Base-by-base conservation (phyloP, 2,888 invertebrate species). In the Cyclophora punctaria region DNA sequence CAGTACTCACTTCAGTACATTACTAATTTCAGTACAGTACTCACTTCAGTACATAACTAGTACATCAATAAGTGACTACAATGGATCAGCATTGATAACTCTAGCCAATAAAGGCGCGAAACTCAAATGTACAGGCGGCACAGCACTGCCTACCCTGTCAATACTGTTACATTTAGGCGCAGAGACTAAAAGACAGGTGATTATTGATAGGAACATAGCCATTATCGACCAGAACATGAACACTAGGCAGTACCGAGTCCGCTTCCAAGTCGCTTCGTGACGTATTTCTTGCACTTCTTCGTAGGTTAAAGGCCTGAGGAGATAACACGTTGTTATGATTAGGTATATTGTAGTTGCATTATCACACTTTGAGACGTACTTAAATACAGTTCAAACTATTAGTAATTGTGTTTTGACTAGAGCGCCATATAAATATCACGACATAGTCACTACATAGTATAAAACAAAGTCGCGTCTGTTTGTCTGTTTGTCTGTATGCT, bases 171-270 rank as follows among this genome's bases (percentile, higher is more conserved):
- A 81, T 2, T 56, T 53, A 2, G 72, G 63, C 4, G 68, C 57
- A 0, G 64, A 66, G 6, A 77, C 51, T 20, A 88, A 68, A 42
- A 90, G 69, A 41, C 77, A 71, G 3, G 84, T 82, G 34, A 89
- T 76, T 45, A 84, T 71, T 3, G 85, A 70, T 1, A 91, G 78
- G 62, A 87, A 80, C 67, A 87, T 71, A 2, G 82, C 72, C 56
- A 91, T 71, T 40, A 80, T 63, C 0, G 85, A 73, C 89, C 90
- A 90, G 73, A 90, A 89, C 62, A 87, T 71, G 40, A 85, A 61
- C 56, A 89, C 66, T 34, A 90, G 66, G 51, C 80, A 71, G 50
- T 82, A 77, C 0, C 90, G 80, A 2, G 85, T 63, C 1, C 83
- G 77, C 1, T 84, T 78, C 91, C 91, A 91, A 62, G 83, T 80